A percentile compares a stretch with the other conserved stretches of the same genome.
Conservation (phyloP, 2,797 vertebrate genomes). For the Lacerta viridis region DNA sequence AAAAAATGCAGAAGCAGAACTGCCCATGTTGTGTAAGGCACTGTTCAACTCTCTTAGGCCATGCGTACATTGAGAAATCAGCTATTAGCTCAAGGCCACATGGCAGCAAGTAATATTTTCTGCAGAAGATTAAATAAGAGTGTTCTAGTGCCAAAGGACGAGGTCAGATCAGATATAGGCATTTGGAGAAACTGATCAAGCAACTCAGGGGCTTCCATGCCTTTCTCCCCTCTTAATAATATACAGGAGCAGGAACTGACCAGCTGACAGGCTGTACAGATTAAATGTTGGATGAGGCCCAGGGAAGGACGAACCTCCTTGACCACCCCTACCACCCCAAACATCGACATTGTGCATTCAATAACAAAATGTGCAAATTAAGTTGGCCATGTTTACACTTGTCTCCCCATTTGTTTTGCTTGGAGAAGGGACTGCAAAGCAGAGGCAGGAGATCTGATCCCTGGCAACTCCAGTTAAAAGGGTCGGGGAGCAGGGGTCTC, state of each 20-base stretch:
- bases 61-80: conserved; percentile 21
- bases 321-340: neutral
- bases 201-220: neutral
- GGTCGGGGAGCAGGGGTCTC: neutral
- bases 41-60: conserved; percentile 4
- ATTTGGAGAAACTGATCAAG: neutral
- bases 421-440: neutral
- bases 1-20: neutral
- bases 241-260: neutral
- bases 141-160: neutral
- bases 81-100: neutral
- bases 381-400: neutral
- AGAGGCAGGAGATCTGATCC: neutral
- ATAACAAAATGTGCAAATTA: neutral
- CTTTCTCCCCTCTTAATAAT: neutral
- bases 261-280: neutral
- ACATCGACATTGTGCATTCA: neutral
- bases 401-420: neutral
- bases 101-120: neutral
- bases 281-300: neutral
- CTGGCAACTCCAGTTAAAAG: neutral
- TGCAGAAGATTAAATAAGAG: neutral
- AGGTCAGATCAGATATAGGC: neutral
- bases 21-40: conserved; percentile 7
- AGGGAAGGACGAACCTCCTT: neutral